A percentile compares a stretch with the other conserved stretches of the same genome.
Evolutionary conservation across 2,888 invertebrate genomes (phyloP).

Genomic region (Cheiracanthium punctorium): DNA sequence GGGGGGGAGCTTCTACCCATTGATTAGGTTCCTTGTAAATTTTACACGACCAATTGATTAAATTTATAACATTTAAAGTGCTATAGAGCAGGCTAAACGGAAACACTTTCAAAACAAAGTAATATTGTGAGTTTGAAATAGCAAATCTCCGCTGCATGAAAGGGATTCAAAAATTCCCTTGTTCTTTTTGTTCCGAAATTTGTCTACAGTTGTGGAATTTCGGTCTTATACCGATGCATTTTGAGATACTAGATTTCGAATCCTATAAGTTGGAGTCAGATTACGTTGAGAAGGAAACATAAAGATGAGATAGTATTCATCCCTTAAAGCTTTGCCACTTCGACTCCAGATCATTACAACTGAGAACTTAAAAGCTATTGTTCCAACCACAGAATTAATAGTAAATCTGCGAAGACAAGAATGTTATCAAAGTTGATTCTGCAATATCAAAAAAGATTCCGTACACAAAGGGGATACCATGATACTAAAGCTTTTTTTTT

Average conservation of each 20-base stretch:
- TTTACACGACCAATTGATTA: too few species aligned
- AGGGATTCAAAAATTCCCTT: too few species aligned
- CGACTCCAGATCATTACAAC: not conserved
- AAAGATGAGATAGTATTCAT: conserved; percentile 9
- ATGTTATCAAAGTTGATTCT: not conserved
- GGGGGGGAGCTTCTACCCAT: too few species aligned
- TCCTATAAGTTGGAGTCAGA: not conserved
- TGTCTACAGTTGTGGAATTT: not conserved
- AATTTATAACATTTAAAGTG: too few species aligned
- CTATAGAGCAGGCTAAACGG: too few species aligned
- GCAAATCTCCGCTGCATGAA: too few species aligned
- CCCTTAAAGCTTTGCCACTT: not conserved
- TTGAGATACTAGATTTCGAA: not conserved
- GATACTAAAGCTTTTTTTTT: too few species aligned
- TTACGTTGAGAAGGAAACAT: not conserved
- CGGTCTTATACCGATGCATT: not conserved
- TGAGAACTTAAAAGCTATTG: not conserved
- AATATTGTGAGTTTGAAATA: too few species aligned
- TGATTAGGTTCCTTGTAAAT: too few species aligned
- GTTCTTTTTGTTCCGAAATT: too few species aligned
- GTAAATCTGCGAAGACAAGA: not conserved
- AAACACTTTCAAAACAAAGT: too few species aligned
- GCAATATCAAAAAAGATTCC: not conserved
- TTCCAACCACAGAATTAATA: not conserved
- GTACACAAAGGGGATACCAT: too few species aligned